Evolutionary conservation across 2,888 invertebrate genomes (phyloP).

Genomic region (Drosophila mimetica): DNA sequence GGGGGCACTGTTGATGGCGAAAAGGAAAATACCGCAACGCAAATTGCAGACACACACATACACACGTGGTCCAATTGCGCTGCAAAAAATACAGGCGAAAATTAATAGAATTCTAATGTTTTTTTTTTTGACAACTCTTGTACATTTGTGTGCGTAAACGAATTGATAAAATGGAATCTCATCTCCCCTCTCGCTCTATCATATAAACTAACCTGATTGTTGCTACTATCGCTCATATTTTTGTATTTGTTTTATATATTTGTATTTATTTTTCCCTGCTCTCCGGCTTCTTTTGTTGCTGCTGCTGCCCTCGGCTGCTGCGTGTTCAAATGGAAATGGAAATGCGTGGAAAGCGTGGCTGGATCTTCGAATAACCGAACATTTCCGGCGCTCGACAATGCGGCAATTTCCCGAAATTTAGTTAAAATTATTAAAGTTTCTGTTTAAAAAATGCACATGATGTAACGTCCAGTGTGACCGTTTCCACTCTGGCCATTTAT

Average conservation of each 20-base stretch:
- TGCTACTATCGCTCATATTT: slow-evolving; percentile 68
- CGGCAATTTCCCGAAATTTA: slow-evolving; percentile 21
- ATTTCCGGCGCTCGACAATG: slow-evolving; percentile 4
- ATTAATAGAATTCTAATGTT: slow-evolving; percentile 17
- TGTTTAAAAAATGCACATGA: slow-evolving; percentile 24
- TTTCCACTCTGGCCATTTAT: too few relatives aligned
- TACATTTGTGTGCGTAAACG: slow-evolving; percentile 26
- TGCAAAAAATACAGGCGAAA: too few relatives aligned
- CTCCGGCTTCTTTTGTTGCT: neutral
- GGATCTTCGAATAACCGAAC: slow-evolving; percentile 7
- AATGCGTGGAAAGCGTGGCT: slow-evolving; percentile 2
- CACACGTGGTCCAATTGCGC: slow-evolving; percentile 15
- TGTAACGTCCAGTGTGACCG: too few relatives aligned
- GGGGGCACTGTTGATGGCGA: neutral
- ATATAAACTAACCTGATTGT: slow-evolving; percentile 77
- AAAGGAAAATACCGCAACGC: slow-evolving; percentile 36
- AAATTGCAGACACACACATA: slow-evolving; percentile 34
- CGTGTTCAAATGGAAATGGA: slow-evolving; percentile 2
- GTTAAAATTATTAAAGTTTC: slow-evolving; percentile 18
- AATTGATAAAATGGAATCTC: slow-evolving; percentile 14
- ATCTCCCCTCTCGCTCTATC: slow-evolving; percentile 14
- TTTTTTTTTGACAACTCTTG: slow-evolving; percentile 6
- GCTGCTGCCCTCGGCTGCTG: neutral
- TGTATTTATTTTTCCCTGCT: slow-evolving; percentile 54
- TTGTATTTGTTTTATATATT: slow-evolving; percentile 54